Percentiles rank a stretch among this genome's conserved stretches.
Evolutionary conservation across 2,113 vertebrate species (phyloP).

Genomic region (Mustela nigripes): DNA sequence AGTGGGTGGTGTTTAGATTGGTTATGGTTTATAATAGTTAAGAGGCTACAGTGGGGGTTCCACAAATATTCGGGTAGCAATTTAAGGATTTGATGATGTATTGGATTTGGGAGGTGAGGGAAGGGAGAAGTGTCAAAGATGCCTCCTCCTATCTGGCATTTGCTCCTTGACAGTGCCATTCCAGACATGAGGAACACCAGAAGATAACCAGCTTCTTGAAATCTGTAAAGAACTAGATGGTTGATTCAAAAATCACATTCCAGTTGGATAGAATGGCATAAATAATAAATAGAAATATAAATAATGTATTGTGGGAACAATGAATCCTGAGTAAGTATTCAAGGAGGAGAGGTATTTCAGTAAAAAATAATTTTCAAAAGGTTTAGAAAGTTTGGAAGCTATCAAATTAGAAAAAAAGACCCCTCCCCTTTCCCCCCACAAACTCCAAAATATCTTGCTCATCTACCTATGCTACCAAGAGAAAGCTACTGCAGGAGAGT

Average conservation of each 20-base stretch:
- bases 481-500: neutral
- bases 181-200: neutral
- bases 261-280: neutral
- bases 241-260: neutral
- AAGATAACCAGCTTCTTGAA: neutral
- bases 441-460: neutral
- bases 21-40: neutral
- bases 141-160: neutral
- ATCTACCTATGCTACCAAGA: neutral
- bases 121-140: neutral
- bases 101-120: neutral
- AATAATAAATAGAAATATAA: neutral
- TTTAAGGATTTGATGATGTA: neutral
- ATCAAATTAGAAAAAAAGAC: neutral
- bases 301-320: neutral
- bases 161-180: neutral
- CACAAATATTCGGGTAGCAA: neutral
- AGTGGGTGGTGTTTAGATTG: neutral
- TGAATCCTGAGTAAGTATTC: neutral
- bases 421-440: neutral
- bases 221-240: neutral
- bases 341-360: neutral
- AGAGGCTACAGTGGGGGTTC: neutral
- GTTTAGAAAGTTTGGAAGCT: neutral
- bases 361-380: neutral